Conservation (phyloP, 1,140 invertebrate species). For the Galleria mellonella region DNA sequence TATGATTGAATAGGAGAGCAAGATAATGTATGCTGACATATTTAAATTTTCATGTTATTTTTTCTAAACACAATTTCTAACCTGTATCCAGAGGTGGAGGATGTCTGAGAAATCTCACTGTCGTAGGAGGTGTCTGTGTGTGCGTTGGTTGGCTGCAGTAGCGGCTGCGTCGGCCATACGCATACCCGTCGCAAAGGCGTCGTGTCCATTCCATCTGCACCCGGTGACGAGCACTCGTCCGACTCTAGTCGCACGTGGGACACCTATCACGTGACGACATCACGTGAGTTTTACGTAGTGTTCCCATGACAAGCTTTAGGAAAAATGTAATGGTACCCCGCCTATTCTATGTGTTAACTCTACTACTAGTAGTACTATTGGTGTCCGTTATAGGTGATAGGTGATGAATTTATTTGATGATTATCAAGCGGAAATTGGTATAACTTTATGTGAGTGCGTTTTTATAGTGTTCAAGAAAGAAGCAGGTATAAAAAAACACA, state of each 20-base stretch:
- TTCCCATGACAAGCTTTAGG: background rate
- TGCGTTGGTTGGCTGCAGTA: constrained; percentile 38
- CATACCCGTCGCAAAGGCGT: constrained; percentile 42
- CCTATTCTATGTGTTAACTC: background rate
- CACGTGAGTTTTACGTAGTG: constrained; percentile 1
- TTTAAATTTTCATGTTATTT: no score
- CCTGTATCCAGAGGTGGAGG: constrained; percentile 87
- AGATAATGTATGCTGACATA: no score
- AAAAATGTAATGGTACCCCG: no score
- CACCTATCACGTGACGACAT: constrained; percentile 9
- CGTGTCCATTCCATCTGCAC: constrained; percentile 26
- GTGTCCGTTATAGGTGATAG: no score
- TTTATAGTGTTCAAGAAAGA: no score
- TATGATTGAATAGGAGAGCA: no score
- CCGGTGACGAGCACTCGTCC: constrained; percentile 61
- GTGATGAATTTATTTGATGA: no score
- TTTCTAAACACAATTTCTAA: no score
- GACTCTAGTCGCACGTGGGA: constrained; percentile 56
- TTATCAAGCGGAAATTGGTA: no score
- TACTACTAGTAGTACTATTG: background rate
- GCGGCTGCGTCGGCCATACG: constrained; percentile 26
- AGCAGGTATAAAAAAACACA: no score
- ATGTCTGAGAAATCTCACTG: constrained; percentile 84
- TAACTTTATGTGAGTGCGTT: no score
- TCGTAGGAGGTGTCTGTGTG: constrained; percentile 82